Percentiles rank a stretch among this genome's conserved stretches.
These are phyloP conservation scores for Drosophila robusta DNA, from an alignment of 2,888 invertebrate genomes.

Conservation along the genomic window DNA sequence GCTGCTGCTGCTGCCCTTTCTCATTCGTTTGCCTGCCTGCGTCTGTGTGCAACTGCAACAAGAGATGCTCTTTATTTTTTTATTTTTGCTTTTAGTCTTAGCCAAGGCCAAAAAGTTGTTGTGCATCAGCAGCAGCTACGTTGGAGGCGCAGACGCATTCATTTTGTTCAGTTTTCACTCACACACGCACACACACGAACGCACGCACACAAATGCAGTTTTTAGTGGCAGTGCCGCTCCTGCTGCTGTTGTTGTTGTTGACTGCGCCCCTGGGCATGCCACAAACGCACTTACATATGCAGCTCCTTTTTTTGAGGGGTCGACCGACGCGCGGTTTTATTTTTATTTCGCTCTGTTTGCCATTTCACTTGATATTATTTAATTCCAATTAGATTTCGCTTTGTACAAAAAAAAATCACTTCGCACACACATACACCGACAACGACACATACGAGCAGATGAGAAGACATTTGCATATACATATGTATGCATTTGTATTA, in stretches of 20 bases:
- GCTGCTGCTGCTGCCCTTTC: constrained; percentile 57
- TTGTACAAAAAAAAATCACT: constrained; percentile 64
- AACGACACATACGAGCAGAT: constrained; percentile 60
- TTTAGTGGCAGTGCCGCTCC: constrained; percentile 65
- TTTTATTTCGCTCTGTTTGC: constrained; percentile 51
- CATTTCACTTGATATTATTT: constrained; percentile 57
- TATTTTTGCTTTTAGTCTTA: constrained; percentile 39
- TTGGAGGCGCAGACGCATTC: constrained; percentile 70
- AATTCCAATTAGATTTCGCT: constrained; percentile 71
- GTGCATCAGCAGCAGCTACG: constrained; percentile 43
- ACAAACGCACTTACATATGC: constrained; percentile 58
- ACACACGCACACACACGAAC: constrained; percentile 29
- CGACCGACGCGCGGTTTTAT: constrained; percentile 51
- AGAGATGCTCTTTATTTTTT: constrained; percentile 22
- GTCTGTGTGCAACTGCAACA: constrained; percentile 43
- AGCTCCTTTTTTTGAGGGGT: constrained; percentile 49
- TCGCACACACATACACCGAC: constrained; percentile 63
- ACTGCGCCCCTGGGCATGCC: constrained; percentile 51
- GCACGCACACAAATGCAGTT: constrained; percentile 36
- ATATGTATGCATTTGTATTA: constrained; percentile 68
- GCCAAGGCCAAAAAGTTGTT: constrained; percentile 67
- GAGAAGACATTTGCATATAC: constrained; percentile 66
- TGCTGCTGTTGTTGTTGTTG: constrained; percentile 60
- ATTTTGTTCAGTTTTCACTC: constrained; percentile 61
- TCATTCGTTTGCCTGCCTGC: constrained; percentile 30